Evolutionary conservation across 1,140 invertebrate genomes (phyloP).

Genomic region (Hestina assimilis): DNA sequence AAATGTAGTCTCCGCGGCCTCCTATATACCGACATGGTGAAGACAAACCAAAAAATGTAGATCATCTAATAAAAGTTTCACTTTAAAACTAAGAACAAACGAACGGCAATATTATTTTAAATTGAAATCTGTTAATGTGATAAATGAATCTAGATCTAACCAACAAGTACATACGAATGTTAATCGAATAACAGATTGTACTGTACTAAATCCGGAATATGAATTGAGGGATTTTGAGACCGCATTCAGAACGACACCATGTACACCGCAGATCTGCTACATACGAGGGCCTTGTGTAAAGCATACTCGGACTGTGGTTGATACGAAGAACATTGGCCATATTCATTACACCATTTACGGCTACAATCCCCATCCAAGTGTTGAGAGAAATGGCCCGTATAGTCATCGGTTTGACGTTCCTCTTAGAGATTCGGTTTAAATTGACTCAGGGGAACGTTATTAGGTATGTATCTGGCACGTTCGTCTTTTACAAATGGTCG

Average conservation of each 20-base stretch:
- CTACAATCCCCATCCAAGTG: slow-evolving; percentile 17
- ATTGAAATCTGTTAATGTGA: too few species aligned
- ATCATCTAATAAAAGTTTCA: too few species aligned
- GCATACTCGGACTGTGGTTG: slow-evolving; percentile 22
- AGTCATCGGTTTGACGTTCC: slow-evolving; percentile 17
- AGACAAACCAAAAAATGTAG: too few species aligned
- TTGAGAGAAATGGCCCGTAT: slow-evolving; percentile 31
- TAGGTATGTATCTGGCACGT: slow-evolving; percentile 1
- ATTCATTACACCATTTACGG: slow-evolving; percentile 38
- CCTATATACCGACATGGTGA: too few species aligned
- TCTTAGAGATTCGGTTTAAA: slow-evolving; percentile 2
- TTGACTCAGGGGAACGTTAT: slow-evolving; percentile 6
- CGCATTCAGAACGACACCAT: not conserved
- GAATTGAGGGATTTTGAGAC: not conserved
- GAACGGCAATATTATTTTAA: too few species aligned
- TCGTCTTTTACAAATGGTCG: slow-evolving; percentile 39
- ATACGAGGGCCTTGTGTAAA: not conserved
- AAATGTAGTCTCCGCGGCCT: too few species aligned
- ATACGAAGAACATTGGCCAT: slow-evolving; percentile 37
- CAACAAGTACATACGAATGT: too few species aligned
- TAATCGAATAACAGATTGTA: not conserved
- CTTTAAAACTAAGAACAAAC: too few species aligned
- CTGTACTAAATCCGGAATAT: slow-evolving; percentile 4
- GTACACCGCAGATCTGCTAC: slow-evolving; percentile 10
- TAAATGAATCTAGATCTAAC: not conserved